These are phyloP conservation scores for Paramisgurnus dabryanus DNA, from an alignment of 2,113 vertebrate species.

Conservation along the genomic window DNA sequence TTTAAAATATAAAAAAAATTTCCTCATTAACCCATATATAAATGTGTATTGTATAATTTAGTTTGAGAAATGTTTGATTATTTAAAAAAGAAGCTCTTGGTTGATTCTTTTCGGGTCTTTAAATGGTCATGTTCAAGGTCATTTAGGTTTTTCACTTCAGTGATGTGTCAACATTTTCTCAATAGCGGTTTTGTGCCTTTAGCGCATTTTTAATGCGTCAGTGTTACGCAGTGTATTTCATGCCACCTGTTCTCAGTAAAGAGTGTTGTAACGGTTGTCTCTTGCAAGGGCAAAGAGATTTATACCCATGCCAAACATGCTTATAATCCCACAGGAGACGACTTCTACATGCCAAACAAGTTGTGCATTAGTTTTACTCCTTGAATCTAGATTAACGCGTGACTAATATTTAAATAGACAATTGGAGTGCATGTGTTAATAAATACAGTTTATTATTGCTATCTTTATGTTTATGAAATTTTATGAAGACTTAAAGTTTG, in stretches of 20 bases:
- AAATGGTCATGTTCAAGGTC: neutral
- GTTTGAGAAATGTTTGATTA: neutral
- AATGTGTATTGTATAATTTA: neutral
- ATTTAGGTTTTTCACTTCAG: neutral
- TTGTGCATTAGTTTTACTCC: neutral
- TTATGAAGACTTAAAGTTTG: too few species aligned
- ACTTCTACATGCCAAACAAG: neutral
- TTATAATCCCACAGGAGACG: neutral
- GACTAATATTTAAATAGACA: neutral
- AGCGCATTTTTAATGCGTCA: neutral
- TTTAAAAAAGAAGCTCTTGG: neutral
- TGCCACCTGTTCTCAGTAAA: neutral
- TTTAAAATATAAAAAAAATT: too few species aligned
- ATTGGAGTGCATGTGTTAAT: neutral
- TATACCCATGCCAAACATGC: neutral
- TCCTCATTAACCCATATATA: neutral
- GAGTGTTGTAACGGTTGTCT: neutral
- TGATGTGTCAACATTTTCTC: neutral
- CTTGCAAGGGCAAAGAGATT: conserved; percentile 3
- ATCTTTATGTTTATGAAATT: too few species aligned
- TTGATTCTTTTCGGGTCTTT: neutral
- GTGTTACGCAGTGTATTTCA: neutral
- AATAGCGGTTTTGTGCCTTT: neutral
- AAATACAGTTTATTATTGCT: neutral
- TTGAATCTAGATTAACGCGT: neutral